Conservation (phyloP, 2,888 invertebrate species). For the Drosophila picticornis region DNA sequence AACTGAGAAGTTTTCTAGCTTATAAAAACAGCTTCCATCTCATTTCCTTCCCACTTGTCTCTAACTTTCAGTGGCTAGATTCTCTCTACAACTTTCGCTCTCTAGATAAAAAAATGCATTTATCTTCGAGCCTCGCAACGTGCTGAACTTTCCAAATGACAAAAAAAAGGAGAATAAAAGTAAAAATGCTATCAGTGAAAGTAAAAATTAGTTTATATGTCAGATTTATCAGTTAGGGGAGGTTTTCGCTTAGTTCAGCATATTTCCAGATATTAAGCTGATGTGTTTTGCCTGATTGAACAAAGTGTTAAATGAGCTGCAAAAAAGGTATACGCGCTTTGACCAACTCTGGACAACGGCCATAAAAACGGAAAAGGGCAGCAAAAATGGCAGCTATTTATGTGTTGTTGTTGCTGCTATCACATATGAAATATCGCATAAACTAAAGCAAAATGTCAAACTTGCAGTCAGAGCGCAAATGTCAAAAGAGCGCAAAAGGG, state of each 20-base stretch:
- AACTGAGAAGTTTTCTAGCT: constrained; percentile 12
- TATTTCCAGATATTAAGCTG: constrained; percentile 27
- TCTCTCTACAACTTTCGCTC: constrained; percentile 36
- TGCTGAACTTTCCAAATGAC: constrained; percentile 38
- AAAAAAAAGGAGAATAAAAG: background rate
- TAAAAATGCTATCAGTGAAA: constrained; percentile 41
- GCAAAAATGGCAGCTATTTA: constrained; percentile 62
- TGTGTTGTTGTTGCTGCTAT: constrained; percentile 56
- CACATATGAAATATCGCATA: constrained; percentile 78
- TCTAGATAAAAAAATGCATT: constrained; percentile 55
- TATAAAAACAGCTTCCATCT: constrained; percentile 11
- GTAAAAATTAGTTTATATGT: constrained; percentile 45
- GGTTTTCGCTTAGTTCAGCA: constrained; percentile 41
- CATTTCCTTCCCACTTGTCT: background rate
- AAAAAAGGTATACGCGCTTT: constrained; percentile 50
- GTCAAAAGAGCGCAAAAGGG: constrained; percentile 73
- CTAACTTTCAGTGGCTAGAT: constrained; percentile 13
- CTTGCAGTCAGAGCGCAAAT: constrained; percentile 66
- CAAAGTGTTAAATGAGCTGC: constrained; percentile 68
- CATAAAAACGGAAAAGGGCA: constrained; percentile 19
- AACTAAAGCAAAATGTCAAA: constrained; percentile 79
- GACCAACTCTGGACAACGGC: constrained; percentile 43
- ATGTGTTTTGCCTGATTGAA: constrained; percentile 38
- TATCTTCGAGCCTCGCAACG: constrained; percentile 26
- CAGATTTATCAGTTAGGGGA: constrained; percentile 36